Percentiles rank a stretch among this genome's conserved stretches.
Evolutionary conservation across 1,140 invertebrate genomes (phyloP).

Genomic region (Palaemon carinicauda): DNA sequence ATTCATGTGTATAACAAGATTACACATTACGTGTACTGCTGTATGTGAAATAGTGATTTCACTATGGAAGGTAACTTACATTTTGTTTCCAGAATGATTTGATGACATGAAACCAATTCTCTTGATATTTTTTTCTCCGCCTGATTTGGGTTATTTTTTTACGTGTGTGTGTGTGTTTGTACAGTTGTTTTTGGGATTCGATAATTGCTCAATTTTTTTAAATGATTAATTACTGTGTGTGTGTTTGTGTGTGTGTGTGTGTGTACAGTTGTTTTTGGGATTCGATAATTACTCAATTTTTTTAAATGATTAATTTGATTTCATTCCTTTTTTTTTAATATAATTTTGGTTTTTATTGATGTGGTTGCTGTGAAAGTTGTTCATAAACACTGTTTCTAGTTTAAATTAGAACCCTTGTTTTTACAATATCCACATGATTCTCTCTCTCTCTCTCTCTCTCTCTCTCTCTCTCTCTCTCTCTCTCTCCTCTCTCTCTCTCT

Average conservation of each 20-base stretch:
- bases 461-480: neutral
- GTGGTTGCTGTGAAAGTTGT: neutral
- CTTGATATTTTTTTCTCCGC: too few species aligned
- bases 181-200: neutral
- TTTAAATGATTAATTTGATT: too few species aligned
- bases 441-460: neutral
- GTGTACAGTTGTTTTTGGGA: neutral
- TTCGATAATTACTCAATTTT: neutral
- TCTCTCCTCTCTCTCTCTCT: neutral
- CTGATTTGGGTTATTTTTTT: too few species aligned
- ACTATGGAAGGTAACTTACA: too few species aligned
- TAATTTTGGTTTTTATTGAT: neutral
- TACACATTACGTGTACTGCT: too few species aligned
- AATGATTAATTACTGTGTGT: neutral
- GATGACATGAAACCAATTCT: too few species aligned
- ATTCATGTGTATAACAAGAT: too few species aligned
- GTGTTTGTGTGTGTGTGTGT: neutral
- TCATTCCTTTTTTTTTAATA: neutral
- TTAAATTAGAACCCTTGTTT: neutral
- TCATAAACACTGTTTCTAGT: neutral
- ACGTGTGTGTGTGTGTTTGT: too few species aligned
- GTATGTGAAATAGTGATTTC: too few species aligned
- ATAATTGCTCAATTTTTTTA: too few species aligned
- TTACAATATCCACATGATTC: neutral
- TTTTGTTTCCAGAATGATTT: too few species aligned